Conservation (phyloP, 2,113 vertebrate genomes). For the Tetrax tetrax region DNA sequence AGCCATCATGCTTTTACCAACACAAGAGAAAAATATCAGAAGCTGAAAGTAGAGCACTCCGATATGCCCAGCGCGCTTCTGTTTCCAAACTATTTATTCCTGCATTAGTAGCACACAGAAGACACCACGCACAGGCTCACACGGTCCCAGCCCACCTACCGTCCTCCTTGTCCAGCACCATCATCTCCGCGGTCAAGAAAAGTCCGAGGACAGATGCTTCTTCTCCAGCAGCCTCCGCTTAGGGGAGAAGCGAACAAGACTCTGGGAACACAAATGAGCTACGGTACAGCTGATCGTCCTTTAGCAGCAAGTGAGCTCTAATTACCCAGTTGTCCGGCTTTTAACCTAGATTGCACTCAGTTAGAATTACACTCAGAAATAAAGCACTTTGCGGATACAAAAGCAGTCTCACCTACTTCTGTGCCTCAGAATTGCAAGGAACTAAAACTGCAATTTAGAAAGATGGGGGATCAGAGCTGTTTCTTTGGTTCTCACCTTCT, state of each 20-base stretch:
- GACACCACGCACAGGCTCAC: background rate
- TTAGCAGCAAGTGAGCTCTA: constrained; percentile 78
- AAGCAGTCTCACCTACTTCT: constrained; percentile 81
- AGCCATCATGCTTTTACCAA: background rate
- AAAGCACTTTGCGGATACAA: constrained; percentile 81
- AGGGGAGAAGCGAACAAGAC: constrained; percentile 71
- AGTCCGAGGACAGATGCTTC: constrained; percentile 88
- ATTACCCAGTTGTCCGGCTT: constrained; percentile 84
- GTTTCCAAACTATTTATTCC: constrained; percentile 33
- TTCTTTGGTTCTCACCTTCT: constrained; percentile 81
- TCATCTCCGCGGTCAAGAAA: constrained; percentile 90
- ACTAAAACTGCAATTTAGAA: constrained; percentile 79
- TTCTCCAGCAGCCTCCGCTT: constrained; percentile 86
- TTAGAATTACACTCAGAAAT: constrained; percentile 82
- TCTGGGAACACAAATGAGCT: constrained; percentile 72
- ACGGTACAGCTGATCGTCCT: constrained; percentile 76
- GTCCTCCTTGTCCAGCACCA: constrained; percentile 99
- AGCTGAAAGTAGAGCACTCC: background rate
- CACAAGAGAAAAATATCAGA: background rate
- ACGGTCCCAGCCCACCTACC: constrained; percentile 86
- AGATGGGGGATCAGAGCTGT: constrained; percentile 71
- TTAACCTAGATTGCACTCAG: constrained; percentile 84
- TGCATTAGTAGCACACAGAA: background rate
- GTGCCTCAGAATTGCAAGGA: constrained; percentile 79
- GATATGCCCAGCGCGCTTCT: background rate